Base-by-base conservation (phyloP, 2,888 invertebrate species). In the Sesia bembeciformis region DNA sequence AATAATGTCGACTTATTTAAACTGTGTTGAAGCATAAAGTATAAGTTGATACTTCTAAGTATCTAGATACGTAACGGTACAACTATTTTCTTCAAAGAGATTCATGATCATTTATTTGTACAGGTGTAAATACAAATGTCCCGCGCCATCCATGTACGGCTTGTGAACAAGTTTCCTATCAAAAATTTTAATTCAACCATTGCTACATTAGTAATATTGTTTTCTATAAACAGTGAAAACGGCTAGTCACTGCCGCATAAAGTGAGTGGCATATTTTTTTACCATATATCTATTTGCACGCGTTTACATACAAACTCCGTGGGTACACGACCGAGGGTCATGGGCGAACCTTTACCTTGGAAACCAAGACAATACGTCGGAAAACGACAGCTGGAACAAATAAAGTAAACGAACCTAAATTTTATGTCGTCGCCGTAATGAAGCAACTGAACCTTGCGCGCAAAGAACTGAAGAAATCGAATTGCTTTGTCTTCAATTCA, bases 401-500 rank as follows among this genome's bases (percentile, higher is more conserved):
- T 60, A 62, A 63, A 60, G 58, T 57, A 55, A 60, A 57, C 56
- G 58, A 59, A 62, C 61, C 58, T 59, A 57, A 60, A 63, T 58
- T 62, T 59, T 59, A 60, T 63, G 60, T 62, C 57, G 59, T 53
- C 62, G 60, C 62, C 56, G 59, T 53, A 53, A 55, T 51, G 52
- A 40, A 54, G 56, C 50, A 55, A 59, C 53, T 56, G 59, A 55
- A 60, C 56, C 53, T 51, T 52, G 54, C 53, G 57, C 53, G 54
- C 53, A 56, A 60, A 60, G 60, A 61, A 61, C 53, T 53, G 59
- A 62, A 59, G 59, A 63, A 74, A 76, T 72, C 61, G 57, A 70
- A 74, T 75, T 67, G 60, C 56, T 66, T 64, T 63, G 58, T 54
- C 60, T 65, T 60, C 63, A 69, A 72, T 68, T 64, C 63, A 62